Base-by-base conservation (phyloP, 2,888 invertebrate species). In the Clivina fossor region DNA sequence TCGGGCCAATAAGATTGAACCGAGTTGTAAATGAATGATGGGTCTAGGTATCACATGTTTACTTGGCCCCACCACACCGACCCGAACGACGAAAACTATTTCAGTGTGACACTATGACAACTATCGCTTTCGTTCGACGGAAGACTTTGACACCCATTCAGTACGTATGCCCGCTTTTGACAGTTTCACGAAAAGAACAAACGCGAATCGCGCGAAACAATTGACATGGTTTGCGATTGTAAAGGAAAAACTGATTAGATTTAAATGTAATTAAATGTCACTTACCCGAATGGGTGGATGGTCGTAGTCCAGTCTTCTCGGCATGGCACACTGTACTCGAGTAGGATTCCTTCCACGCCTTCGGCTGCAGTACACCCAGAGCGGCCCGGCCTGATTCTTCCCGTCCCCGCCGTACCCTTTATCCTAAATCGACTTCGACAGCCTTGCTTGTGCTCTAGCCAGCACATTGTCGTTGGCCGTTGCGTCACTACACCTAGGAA, bases 401-500 rank as follows among this genome's bases (percentile, higher is more conserved):
- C 38, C 19, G 38, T 9, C 38, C 28, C 37, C 37, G 48, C 48
- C 15, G 37, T 16, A 37, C 48, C 48, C 24, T 9, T 11, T n/a
- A n/a, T n/a, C n/a, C n/a, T n/a, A n/a, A n/a, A n/a, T n/a, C n/a
- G n/a, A n/a, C 30, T 48, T 26, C 33, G 35, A 26, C 7, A 26
- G 15, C 35, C 13, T 8, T 33, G 33, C 9, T 24, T 24, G 5
- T 24, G 26, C 26, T 4, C 26, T 24, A 24, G 26, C 5, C 26
- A 7, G 26, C 26, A 7, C 26, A 9, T 24, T 24, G 26, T 24
- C 9, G 26, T 15, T 24, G 26, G 8, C 26, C 37, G 49, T 49
- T 49, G 28, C 49, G 49, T 49, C 49, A 49, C 30, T 46, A 49
- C 38, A 49, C 38, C 49, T 40, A 49, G 49, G 49, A 49, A 49